Percentiles rank a stretch among this genome's conserved stretches.
Conservation (phyloP, 2,797 vertebrate species). For the Stomatorhinus walkeri region DNA sequence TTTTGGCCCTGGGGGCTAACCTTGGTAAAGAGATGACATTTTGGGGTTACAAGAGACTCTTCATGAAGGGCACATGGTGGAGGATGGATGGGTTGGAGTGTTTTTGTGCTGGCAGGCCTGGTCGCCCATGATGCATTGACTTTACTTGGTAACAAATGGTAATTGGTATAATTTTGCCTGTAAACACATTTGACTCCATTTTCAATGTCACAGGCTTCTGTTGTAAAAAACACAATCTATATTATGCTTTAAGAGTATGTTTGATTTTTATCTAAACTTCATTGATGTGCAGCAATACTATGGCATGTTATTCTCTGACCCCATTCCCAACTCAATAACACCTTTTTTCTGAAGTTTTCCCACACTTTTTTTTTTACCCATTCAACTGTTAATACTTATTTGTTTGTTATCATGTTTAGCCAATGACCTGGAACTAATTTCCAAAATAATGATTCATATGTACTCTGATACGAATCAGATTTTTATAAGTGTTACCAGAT, state of each 20-base stretch:
- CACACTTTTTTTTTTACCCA: constrained; percentile 20
- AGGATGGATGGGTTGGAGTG: background rate
- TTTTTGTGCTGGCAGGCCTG: background rate
- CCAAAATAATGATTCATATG: constrained; percentile 24
- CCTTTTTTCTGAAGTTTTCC: constrained; percentile 24
- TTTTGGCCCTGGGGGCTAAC: background rate
- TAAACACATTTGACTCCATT: background rate
- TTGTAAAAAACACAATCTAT: background rate
- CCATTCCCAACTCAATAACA: background rate
- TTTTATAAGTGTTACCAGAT: constrained; percentile 26
- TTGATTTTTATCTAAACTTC: background rate
- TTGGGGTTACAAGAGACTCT: background rate
- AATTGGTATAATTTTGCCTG: background rate
- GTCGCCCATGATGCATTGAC: background rate
- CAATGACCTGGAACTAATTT: constrained; percentile 25
- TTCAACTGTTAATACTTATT: constrained; percentile 31
- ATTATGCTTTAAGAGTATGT: background rate
- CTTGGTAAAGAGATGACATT: background rate
- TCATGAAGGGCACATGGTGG: background rate
- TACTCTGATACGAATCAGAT: constrained; percentile 32
- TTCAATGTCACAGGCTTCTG: background rate
- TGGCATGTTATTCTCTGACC: background rate
- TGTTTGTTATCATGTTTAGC: constrained; percentile 38
- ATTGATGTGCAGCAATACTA: background rate
- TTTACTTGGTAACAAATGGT: background rate